Base-by-base conservation (phyloP, 2,797 vertebrate species). In the Odontamblyopus lacepedii region DNA sequence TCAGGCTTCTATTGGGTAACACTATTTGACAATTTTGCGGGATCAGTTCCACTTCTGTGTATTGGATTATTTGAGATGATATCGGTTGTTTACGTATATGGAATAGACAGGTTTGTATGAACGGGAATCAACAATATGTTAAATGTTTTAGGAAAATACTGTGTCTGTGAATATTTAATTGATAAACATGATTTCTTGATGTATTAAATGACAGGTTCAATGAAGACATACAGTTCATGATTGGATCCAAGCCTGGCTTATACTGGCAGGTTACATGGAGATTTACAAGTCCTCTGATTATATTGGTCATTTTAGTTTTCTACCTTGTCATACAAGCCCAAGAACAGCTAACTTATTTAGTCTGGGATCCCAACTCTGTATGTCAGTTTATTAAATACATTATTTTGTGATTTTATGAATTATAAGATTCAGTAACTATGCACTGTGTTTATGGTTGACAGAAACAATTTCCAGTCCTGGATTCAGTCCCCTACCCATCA, bases 1-100 rank as follows among this genome's bases (percentile, higher is more conserved):
- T 97, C 97, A 1, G 97, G 97, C 13, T 91, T 96, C 78, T 98
- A 99, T 79, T 99, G 97, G 97, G 89, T 98, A 18, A 92, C 94
- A n/a, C 88, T 99, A 4, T 95, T 99, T 76, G 96, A 99, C 68
- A 65, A 69, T 32, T 98, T 96, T 67, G 96, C 96, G 4, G 96
- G 96, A 69, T 99, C 98, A 15, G 94, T 98, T 70, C 96, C 98
- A 1, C 89, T 99, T 70, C 91, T 99, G n/a, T 82, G 95, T 67
- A 94, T 97, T 6, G 97, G 95, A n/a, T 94, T 99, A 78, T 95
- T 90, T 73, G 97, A 99, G 90, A 95, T 97, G 95, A 91, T 96
- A 41, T 71, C 95, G 0, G 94, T 98, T 0, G 90, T 94, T 73
- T 96, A 99, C 77, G 75, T 99, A 70, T 99, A 98, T 0, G 97